A percentile compares a stretch with the other conserved stretches of the same genome.
Conservation (phyloP, 2,888 invertebrate genomes). For the Tiphia femorata region DNA sequence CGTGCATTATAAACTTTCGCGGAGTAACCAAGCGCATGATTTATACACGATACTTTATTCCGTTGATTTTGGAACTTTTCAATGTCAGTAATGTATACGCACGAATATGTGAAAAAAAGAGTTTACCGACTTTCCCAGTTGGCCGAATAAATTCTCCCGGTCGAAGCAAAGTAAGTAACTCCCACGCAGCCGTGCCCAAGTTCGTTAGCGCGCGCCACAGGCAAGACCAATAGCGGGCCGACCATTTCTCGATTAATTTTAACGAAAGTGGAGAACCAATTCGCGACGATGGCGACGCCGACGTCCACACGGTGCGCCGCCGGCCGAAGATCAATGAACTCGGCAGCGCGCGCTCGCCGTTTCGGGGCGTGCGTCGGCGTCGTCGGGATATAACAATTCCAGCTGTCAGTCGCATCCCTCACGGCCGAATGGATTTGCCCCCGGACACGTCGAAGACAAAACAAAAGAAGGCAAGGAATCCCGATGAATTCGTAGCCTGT, state of each 20-base stretch:
- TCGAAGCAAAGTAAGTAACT: too few species aligned
- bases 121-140: too few species aligned
- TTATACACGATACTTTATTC: too few species aligned
- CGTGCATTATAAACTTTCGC: too few species aligned
- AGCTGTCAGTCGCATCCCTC: conserved; percentile 50
- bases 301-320: too few species aligned
- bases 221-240: conserved; percentile 20
- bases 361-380: conserved; percentile 13
- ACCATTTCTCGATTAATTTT: conserved; percentile 23
- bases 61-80: too few species aligned
- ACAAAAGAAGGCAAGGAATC: conserved; percentile 21
- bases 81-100: too few species aligned
- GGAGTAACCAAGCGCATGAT: too few species aligned
- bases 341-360: neutral
- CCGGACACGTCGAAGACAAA: conserved; percentile 23
- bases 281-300: neutral
- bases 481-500: conserved; percentile 21
- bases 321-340: conserved; percentile 39
- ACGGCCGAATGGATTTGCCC: conserved; percentile 36
- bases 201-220: neutral
- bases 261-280: conserved; percentile 21
- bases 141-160: too few species aligned
- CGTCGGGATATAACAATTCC: conserved; percentile 44
- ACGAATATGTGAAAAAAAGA: too few species aligned
- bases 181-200: too few species aligned